Evolutionary conservation across 2,888 invertebrate species (phyloP), one percentile per base, ranked within the genome.

Genomic region (Perdita meconis): DNA sequence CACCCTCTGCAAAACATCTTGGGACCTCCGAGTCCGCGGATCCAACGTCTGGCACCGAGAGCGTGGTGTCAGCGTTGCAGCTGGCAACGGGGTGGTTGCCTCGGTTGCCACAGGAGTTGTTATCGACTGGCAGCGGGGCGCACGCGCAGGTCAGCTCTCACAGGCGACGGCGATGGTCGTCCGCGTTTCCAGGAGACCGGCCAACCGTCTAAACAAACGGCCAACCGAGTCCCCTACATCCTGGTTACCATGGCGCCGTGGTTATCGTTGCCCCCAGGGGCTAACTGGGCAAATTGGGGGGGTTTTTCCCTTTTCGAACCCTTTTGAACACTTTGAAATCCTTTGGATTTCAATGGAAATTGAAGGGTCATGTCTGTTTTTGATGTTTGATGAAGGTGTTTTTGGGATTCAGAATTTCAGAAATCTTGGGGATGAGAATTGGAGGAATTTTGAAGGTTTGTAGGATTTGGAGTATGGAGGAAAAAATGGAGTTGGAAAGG

Each of bases 121-220:
- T 84, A 84, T 84, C 84, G 84, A 84, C 84, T 84, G 57, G 78
- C 19, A 26, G 61, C 65, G 51, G 51, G 50, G 74, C 84, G 84
- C 84, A 78, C 81, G 84, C 84, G 84, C 72, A 1, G 61, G 57
- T 56, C 68, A 61, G n/a, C 50, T 64, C 69, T 57, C 67, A 51
- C 50, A 67, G 51, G 44, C 57, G 51, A 34, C 51, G 16, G 42
- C 60, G 36, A 44, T 13, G 56, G 66, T 53, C 76, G 67, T 44
- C 47, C 63, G 55, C 78, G 79, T 79, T 68, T 79, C 79, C 72
- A 79, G 78, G 78, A 68, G 68, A 78, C 72, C 56, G 64, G 61
- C 24, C 57, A 68, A 73, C 57, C 56, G 51, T 65, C 79, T 72
- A 79, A 79, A 79, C 79, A 78, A 78, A 73, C 72, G 78, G 16